phyloP scores from a whole-genome alignment of 2,113 vertebrate genomes.

The Pyrgilauda ruficollis region DNA sequence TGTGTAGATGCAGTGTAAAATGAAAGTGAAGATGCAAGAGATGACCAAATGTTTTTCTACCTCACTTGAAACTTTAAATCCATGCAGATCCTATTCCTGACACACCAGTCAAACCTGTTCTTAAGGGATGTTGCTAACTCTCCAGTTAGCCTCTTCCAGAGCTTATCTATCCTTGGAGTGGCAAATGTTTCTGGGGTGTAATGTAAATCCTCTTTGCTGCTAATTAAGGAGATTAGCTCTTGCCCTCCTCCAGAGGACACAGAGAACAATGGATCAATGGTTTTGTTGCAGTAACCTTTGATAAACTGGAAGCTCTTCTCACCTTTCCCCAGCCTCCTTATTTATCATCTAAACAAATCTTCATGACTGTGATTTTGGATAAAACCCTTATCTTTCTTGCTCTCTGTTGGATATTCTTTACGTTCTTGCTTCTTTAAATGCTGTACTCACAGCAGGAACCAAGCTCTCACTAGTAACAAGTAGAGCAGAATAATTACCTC shows the following conservation, averaged over 20 bases:
- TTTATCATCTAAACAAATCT: neutral
- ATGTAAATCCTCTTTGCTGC: constrained; percentile 33
- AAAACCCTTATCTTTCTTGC: neutral
- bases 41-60: neutral
- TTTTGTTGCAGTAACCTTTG: neutral
- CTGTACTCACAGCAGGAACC: neutral
- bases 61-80: neutral
- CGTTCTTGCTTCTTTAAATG: neutral
- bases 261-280: neutral
- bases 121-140: neutral
- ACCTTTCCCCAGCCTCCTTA: neutral
- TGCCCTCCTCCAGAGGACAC: neutral
- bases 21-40: neutral
- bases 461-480: constrained; percentile 3
- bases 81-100: neutral
- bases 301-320: neutral
- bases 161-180: neutral
- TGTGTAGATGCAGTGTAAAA: neutral
- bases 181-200: neutral
- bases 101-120: neutral
- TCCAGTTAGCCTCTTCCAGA: neutral
- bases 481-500: constrained; percentile 60
- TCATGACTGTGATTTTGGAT: neutral
- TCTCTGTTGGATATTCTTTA: neutral
- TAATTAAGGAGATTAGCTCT: constrained; percentile 19